Base-by-base conservation (phyloP, 2,888 invertebrate species). In the Ennomos erosarius region DNA sequence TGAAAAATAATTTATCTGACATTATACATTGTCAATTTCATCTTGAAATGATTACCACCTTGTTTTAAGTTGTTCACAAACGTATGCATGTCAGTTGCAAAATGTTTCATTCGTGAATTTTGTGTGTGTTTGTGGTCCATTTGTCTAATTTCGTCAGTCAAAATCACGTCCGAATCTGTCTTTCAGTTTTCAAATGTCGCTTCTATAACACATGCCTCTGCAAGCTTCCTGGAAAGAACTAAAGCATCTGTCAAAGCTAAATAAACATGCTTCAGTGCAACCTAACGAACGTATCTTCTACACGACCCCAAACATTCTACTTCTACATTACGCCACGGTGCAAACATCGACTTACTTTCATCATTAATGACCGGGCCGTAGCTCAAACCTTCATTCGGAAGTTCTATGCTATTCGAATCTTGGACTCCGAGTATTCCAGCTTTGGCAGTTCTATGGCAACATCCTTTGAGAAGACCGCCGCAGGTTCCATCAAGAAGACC, bases 401-500 rank as follows among this genome's bases (percentile, higher is more conserved):
- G 89, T 65, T 93, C 94, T 75, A 94, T 86, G 79, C 93, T 94
- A 84, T 94, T 92, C 60, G 94, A 94, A 72, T 95, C 95, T 77
- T 93, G 94, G 59, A 94, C 94, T 67, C 95, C 95, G 55, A 95
- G 89, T 9, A 90, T 76, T 59, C 95, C 94, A 62, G 94, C 93
- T 80, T 95, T 95, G 10, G 95, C 94, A 59, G 94, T 93, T 86
- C 96, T 95, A 82, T 96, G 96, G 88, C 98, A 98, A 94, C 98
- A 98, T 68, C 97, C 97, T 82, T 95, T 96, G 72, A 98, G 93
- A 68, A 98, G 93, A 65, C 96, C 95, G 70, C 95, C 95, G 86
- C 98, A 98, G 67, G 96, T 95, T 69, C 97, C 97, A 78, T 97
- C 97, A 79, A 98, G 93, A 59, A 97, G 93, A 61, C 98, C 98